Conservation (phyloP, 2,888 invertebrate species). For the Drosophila prolongata region DNA sequence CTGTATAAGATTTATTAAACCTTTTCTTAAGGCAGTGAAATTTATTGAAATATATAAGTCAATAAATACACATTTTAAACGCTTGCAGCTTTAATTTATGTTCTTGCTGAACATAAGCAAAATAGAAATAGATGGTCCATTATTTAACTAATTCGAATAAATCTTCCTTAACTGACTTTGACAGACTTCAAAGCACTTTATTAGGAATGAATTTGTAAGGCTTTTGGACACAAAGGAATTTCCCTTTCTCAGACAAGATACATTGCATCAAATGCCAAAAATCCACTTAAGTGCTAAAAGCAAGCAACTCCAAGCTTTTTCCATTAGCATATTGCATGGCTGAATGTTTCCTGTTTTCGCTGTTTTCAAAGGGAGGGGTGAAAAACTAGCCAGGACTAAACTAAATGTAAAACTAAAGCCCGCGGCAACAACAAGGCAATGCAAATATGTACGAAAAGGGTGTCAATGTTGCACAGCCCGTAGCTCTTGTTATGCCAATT, state of each 20-base stretch:
- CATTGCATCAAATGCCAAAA: conserved; percentile 70
- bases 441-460: conserved; percentile 47
- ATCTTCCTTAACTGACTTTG: neutral
- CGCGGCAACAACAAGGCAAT: conserved; percentile 27
- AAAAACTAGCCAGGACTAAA: conserved; percentile 14
- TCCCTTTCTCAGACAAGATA: conserved; percentile 14
- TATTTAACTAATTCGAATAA: neutral
- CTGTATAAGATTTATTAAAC: no score
- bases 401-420: conserved; percentile 10
- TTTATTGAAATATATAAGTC: no score
- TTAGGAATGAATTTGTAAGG: neutral
- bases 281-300: conserved; percentile 66
- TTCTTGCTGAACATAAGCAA: no score
- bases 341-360: conserved; percentile 33
- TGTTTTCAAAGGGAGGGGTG: conserved; percentile 1
- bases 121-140: no score
- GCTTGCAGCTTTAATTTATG: no score
- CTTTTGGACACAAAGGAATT: neutral
- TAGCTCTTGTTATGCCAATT: conserved; percentile 31
- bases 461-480: conserved; percentile 35
- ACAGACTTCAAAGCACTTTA: neutral
- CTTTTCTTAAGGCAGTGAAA: no score
- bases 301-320: conserved; percentile 26
- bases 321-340: conserved; percentile 58
- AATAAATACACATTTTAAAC: no score